Evolutionary conservation across 2,113 vertebrate species (phyloP).

Genomic region (Tautogolabrus adspersus): DNA sequence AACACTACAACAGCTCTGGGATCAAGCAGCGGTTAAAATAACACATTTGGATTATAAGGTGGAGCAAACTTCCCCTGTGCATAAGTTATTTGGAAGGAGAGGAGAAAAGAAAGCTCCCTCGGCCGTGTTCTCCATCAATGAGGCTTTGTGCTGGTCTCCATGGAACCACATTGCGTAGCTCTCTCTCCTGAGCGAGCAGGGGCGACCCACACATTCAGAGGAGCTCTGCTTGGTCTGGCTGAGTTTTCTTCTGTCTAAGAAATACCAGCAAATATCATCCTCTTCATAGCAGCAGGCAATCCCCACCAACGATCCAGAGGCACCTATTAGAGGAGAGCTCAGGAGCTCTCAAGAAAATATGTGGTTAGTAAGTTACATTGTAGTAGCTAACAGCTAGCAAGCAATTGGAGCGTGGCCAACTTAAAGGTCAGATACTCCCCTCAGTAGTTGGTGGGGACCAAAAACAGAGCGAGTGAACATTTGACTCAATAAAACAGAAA

Average conservation of each 20-base stretch:
- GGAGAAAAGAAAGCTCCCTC: constrained; percentile 23
- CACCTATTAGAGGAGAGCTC: too few species aligned
- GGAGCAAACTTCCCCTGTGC: constrained; percentile 1
- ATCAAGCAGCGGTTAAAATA: neutral
- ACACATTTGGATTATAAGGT: neutral
- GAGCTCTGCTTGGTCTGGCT: neutral
- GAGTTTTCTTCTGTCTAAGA: neutral
- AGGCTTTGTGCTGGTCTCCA: constrained; percentile 73
- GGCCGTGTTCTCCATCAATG: constrained; percentile 62
- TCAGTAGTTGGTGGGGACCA: too few species aligned
- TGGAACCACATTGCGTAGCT: constrained; percentile 55
- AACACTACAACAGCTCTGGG: neutral
- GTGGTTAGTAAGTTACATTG: too few species aligned
- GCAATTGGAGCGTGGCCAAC: too few species aligned
- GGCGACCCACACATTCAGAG: constrained; percentile 47
- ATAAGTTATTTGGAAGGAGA: neutral
- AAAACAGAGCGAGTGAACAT: too few species aligned
- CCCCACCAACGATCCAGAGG: too few species aligned
- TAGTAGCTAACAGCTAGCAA: too few species aligned
- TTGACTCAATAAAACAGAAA: too few species aligned
- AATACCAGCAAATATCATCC: neutral
- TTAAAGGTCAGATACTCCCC: too few species aligned
- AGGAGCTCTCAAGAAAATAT: too few species aligned
- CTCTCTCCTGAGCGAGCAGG: constrained; percentile 42
- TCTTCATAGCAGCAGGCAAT: too few species aligned